These are phyloP conservation scores for Mormoops blainvillei DNA, from an alignment of 2,113 vertebrate genomes.

Conservation along the genomic window DNA sequence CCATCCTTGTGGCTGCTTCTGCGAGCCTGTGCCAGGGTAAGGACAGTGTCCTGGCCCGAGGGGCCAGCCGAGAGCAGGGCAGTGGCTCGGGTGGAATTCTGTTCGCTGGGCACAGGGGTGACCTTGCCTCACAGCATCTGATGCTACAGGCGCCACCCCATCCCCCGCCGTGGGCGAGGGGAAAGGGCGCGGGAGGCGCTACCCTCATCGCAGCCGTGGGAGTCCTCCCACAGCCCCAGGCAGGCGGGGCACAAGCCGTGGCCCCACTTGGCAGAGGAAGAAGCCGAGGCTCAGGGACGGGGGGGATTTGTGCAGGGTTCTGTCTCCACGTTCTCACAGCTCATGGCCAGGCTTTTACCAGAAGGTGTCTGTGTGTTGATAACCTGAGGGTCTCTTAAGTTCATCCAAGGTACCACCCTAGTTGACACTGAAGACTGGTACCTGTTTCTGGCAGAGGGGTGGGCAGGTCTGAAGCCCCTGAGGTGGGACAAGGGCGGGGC, in stretches of 20 bases:
- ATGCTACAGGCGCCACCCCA: accelerated
- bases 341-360: not conserved
- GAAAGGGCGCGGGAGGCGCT: no score
- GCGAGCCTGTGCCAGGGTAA: slow-evolving; percentile 91
- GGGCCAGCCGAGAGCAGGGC: accelerated
- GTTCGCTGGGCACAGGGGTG: not conserved
- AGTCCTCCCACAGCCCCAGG: not conserved
- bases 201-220: no score
- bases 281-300: not conserved
- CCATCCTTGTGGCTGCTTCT: slow-evolving; percentile 93
- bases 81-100: not conserved
- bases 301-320: not conserved
- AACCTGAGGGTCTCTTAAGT: not conserved
- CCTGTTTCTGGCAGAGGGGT: not conserved
- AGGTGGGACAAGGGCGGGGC: not conserved
- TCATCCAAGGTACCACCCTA: not conserved
- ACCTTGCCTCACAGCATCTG: not conserved
- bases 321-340: not conserved
- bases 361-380: not conserved
- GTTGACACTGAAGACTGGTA: not conserved
- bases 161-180: not conserved
- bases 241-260: not conserved
- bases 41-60: not conserved
- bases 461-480: not conserved
- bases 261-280: not conserved